Base-by-base conservation (phyloP, 2,113 vertebrate species). In the Podarcis cretensis region DNA sequence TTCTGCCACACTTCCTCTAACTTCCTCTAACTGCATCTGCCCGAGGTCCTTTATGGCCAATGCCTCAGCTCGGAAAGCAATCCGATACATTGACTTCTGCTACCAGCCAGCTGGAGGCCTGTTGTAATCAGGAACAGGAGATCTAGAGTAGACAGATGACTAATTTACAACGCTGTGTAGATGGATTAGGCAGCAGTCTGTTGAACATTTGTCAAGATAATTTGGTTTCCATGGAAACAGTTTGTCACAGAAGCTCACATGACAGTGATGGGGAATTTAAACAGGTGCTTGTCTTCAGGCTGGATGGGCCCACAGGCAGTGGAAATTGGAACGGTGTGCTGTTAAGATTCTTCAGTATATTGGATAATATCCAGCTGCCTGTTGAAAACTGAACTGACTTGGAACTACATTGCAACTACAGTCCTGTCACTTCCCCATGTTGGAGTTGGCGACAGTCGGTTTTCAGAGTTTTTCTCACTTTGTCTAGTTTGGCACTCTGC, bases 111-210 rank as follows among this genome's bases (percentile, higher is more conserved):
- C 71, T 82, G 79, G 79, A 86, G 63, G 40, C 73, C 32, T 71
- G 43, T 79, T 83, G 27, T 40, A 77, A 83, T 63, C 73, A 90
- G 73, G 84, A 69, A 35, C 37, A 83, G 73, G 75, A 87, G 81
- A 78, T 87, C 48, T 83, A 87, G 81, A 87, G 32, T 59, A 90
- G 85, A 83, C 54, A 83, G 81, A 87, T 90, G 74, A 90, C 75
- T 90, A 63, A 84, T 79, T 77, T 69, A 87, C 37, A 16, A 83
- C 69, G 5, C 84, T 59, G 32, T 85, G 25, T 57, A 84, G 79
- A 21, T 40, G 78, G 69, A 35, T 6, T 12, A 1, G 48, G 74
- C 81, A 89, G 74, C 81, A 89, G 73, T 20, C 87, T 89, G 81
- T 77, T 78, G 81, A 89, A 78, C 87, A 83, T 89, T 80, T 73